Evolutionary conservation across 2,113 vertebrate species (phyloP).

Genomic region (Gymnogyps californianus): DNA sequence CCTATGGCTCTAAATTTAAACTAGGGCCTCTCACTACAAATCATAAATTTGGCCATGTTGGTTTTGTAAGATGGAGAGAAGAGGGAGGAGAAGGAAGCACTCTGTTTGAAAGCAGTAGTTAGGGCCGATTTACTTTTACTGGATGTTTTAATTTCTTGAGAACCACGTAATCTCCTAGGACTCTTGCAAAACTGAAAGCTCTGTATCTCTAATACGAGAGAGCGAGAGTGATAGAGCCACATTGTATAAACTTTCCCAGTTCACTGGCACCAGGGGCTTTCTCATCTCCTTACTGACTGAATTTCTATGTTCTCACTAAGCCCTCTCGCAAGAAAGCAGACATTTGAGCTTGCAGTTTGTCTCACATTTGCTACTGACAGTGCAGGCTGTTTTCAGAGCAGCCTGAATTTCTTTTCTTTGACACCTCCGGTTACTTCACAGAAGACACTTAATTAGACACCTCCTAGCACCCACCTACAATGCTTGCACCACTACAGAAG

Average conservation of each 20-base stretch:
- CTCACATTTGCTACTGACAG: neutral
- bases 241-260: neutral
- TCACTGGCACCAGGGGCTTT: neutral
- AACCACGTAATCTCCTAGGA: neutral
- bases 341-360: neutral
- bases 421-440: neutral
- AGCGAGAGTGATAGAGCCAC: neutral
- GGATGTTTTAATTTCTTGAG: slow-evolving; percentile 22
- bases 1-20: slow-evolving; percentile 5
- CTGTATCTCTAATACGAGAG: neutral
- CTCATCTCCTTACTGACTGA: neutral
- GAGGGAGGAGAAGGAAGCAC: neutral
- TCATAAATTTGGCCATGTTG: neutral
- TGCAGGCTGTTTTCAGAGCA: neutral
- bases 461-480: neutral
- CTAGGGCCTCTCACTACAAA: neutral
- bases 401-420: neutral
- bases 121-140: neutral
- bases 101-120: neutral
- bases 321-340: neutral
- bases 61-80: neutral
- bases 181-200: neutral
- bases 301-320: neutral
- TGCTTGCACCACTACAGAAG: neutral
- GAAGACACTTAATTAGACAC: neutral